Evolutionary conservation across 2,113 vertebrate genomes (phyloP).

Genomic region (Pimephales promelas): DNA sequence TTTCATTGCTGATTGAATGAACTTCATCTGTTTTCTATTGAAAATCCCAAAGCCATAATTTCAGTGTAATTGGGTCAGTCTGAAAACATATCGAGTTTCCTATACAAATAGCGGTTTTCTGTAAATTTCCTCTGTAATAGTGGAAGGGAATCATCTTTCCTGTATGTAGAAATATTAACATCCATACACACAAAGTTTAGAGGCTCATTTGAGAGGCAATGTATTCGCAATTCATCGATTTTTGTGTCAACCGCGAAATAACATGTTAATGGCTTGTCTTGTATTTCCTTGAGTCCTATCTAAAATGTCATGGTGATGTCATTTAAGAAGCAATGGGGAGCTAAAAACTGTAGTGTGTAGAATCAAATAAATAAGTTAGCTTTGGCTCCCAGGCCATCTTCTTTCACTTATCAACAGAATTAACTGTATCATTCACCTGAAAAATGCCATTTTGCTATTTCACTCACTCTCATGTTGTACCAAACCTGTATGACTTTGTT

Average conservation of each 20-base stretch:
- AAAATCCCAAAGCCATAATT: neutral
- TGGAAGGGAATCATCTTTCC: neutral
- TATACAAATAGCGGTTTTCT: neutral
- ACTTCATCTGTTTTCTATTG: neutral
- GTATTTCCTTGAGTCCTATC: neutral
- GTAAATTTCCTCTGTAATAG: neutral
- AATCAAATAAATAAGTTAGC: neutral
- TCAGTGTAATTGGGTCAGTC: neutral
- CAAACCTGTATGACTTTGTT: neutral
- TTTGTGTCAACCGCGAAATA: neutral
- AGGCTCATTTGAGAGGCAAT: neutral
- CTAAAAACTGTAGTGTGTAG: conserved; percentile 4
- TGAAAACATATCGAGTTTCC: neutral
- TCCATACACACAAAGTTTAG: neutral
- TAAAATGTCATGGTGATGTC: conserved; percentile 3
- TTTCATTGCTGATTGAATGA: neutral
- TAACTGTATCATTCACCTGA: neutral
- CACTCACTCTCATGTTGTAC: neutral
- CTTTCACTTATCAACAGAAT: neutral
- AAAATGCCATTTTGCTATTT: neutral
- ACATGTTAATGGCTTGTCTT: conserved; percentile 28
- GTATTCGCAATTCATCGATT: neutral
- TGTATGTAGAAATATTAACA: neutral
- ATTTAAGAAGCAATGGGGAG: conserved; percentile 3
- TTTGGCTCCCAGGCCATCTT: neutral